phyloP scores from a whole-genome alignment of 2,113 vertebrate species.

The Cromileptes altivelis region DNA sequence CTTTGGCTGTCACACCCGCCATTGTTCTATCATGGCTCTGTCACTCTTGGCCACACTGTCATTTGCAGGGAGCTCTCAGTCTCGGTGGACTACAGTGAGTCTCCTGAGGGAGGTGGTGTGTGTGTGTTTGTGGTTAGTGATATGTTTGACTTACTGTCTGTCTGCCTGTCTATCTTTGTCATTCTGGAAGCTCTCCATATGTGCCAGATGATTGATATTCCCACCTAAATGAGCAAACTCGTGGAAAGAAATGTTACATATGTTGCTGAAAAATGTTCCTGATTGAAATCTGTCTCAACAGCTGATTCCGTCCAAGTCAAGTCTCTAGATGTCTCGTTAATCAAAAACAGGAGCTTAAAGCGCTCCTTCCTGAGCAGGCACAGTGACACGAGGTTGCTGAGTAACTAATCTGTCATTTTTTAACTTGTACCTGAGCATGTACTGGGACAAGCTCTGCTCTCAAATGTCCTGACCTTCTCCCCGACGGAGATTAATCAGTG shows the following conservation, averaged over 20 bases:
- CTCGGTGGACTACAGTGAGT: conserved; percentile 6
- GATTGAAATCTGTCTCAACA: not conserved
- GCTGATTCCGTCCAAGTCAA: not conserved
- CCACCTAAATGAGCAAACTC: not conserved
- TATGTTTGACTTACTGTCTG: conserved; percentile 17
- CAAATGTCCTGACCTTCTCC: not conserved
- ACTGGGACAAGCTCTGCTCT: not conserved
- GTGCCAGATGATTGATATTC: conserved; percentile 41
- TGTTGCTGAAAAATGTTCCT: not conserved
- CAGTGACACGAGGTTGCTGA: not conserved
- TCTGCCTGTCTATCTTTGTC: conserved; percentile 32
- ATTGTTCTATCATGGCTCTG: not conserved
- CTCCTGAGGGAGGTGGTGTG: conserved; percentile 3
- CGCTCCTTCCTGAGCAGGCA: not conserved
- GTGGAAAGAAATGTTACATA: not conserved
- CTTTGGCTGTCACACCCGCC: not conserved
- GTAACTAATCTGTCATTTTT: not conserved
- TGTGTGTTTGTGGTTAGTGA: conserved; percentile 35
- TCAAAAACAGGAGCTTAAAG: not conserved
- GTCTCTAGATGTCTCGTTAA: not conserved
- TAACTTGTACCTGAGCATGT: not conserved
- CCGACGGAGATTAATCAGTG: not conserved
- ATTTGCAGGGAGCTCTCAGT: conserved; percentile 2
- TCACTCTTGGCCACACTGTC: conserved; percentile 2
- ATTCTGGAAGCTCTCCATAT: conserved; percentile 22